Conservation (phyloP, 1,140 invertebrate species). For the Holotrichia oblita region DNA sequence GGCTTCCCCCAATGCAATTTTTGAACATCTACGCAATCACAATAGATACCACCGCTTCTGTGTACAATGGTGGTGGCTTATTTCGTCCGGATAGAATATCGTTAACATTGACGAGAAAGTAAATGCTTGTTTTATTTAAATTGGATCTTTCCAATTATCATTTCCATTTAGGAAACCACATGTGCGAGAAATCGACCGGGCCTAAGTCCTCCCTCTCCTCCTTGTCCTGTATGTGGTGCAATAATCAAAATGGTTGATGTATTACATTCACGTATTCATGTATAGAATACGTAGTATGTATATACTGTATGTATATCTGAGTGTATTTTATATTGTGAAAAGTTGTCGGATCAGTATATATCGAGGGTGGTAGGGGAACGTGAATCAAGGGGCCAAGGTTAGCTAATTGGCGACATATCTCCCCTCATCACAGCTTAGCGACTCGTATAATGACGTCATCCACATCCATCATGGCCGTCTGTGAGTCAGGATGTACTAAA, state of each 20-base stretch:
- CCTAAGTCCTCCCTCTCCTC: neutral
- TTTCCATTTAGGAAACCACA: slow-evolving; percentile 39
- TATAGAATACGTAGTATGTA: slow-evolving; percentile 15
- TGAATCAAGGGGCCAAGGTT: slow-evolving; percentile 45
- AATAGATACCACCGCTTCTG: neutral
- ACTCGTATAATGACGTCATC: slow-evolving; percentile 45
- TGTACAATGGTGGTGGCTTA: slow-evolving; percentile 23
- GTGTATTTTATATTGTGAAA: slow-evolving; percentile 35
- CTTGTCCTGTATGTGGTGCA: neutral
- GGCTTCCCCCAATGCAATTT: slow-evolving; percentile 1
- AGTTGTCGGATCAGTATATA: slow-evolving; percentile 41
- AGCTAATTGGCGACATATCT: slow-evolving; percentile 48
- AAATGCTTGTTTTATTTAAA: slow-evolving; percentile 42
- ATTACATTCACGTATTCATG: slow-evolving; percentile 10
- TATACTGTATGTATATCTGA: slow-evolving; percentile 17
- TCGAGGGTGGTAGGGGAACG: slow-evolving; percentile 38
- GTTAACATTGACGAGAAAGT: slow-evolving; percentile 7
- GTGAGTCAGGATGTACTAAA: slow-evolving; percentile 44
- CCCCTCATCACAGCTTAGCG: slow-evolving; percentile 45
- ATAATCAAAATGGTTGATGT: slow-evolving; percentile 39
- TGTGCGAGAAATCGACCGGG: slow-evolving; percentile 28
- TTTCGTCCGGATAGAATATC: slow-evolving; percentile 3
- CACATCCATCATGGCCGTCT: slow-evolving; percentile 45
- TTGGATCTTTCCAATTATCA: slow-evolving; percentile 39
- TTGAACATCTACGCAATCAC: neutral